A percentile compares a stretch with the other conserved stretches of the same genome.
Conservation (phyloP, 2,888 invertebrate species). For the Coelinius sp. region DNA sequence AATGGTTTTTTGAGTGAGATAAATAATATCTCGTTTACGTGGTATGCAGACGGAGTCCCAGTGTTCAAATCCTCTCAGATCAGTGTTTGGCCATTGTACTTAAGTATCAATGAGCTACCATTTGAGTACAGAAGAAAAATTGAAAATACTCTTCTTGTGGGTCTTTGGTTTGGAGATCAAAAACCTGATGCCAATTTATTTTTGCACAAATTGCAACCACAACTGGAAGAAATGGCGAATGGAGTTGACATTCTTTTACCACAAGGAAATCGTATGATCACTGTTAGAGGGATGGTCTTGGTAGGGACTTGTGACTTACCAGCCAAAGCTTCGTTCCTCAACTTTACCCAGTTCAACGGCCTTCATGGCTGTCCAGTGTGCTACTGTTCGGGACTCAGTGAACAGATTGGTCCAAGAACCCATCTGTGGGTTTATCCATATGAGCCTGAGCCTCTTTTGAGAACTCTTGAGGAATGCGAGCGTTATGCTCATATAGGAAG, state of each 20-base stretch:
- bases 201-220: constrained; percentile 33
- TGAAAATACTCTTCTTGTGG: constrained; percentile 39
- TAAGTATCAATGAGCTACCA: constrained; percentile 43
- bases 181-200: constrained; percentile 41
- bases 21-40: constrained; percentile 46
- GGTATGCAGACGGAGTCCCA: constrained; percentile 48
- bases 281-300: constrained; percentile 33
- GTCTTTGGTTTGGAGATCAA: constrained; percentile 41
- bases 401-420: no score
- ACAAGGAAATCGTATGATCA: background rate
- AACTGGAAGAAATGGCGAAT: constrained; percentile 16
- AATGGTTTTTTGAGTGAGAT: constrained; percentile 39
- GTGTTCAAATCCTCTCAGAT: constrained; percentile 43
- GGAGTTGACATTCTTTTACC: background rate
- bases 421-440: no score
- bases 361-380: background rate
- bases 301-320: constrained; percentile 41
- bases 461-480: background rate
- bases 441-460: background rate
- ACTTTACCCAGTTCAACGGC: constrained; percentile 26
- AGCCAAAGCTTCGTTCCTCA: constrained; percentile 39
- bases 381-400: no score
- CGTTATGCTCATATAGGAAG: background rate
- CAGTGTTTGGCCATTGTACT: constrained; percentile 43
- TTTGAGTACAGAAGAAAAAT: constrained; percentile 35